A percentile compares a stretch with the other conserved stretches of the same genome.
These are phyloP conservation scores for Gambusia holbrooki DNA, from an alignment of 2,113 vertebrate species.

Conservation along the genomic window DNA sequence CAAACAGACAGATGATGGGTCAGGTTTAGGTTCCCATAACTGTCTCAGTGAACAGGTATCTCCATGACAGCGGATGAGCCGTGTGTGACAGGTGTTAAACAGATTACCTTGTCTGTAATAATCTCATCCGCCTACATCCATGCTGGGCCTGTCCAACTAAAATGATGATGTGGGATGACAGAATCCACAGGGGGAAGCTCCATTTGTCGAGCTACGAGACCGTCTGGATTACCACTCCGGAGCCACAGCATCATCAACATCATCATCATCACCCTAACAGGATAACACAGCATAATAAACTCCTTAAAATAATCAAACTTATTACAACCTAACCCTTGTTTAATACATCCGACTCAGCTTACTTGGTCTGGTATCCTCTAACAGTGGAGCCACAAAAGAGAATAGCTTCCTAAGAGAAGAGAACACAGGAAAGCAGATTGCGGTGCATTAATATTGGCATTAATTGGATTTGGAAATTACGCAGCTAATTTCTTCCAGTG, in stretches of 20 bases:
- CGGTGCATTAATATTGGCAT: conserved; percentile 64
- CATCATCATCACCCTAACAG: conserved; percentile 70
- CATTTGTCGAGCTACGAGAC: conserved; percentile 31
- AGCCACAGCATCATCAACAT: conserved; percentile 57
- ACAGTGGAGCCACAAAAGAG: conserved; percentile 55
- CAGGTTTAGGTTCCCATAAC: neutral
- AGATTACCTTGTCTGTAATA: neutral
- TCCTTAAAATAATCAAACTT: conserved; percentile 73
- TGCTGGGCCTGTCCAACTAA: conserved; percentile 2
- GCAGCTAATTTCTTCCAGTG: conserved; percentile 64
- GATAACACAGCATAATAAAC: conserved; percentile 75
- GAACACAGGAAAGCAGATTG: conserved; percentile 69
- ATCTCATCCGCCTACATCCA: conserved; percentile 1
- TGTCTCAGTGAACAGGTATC: neutral
- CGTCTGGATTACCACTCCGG: conserved; percentile 47
- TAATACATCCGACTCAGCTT: conserved; percentile 60
- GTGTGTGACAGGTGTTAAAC: neutral
- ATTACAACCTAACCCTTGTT: conserved; percentile 75
- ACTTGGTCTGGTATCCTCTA: conserved; percentile 38
- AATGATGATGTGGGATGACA: neutral
- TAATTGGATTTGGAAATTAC: conserved; percentile 78
- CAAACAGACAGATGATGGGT: neutral
- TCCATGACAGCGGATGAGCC: neutral
- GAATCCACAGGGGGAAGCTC: conserved; percentile 6
- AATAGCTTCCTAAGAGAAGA: conserved; percentile 58